Percentiles rank a stretch among this genome's conserved stretches.
Evolutionary conservation across 23 tunicate species (phyloP).

Genomic region (Phallusia fumigata): DNA sequence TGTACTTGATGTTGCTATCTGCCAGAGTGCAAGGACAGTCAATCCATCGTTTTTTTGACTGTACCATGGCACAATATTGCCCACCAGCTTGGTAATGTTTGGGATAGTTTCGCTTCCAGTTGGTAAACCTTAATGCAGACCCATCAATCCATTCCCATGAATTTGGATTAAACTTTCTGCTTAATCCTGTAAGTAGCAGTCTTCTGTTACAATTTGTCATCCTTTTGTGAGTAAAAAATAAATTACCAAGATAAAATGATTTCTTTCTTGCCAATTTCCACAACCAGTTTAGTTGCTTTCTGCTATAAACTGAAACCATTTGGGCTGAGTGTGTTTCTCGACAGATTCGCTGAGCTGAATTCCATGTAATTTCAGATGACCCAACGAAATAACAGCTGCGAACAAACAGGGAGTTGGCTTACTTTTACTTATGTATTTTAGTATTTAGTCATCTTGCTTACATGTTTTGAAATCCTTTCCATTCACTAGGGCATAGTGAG

Average conservation of each 20-base stretch:
- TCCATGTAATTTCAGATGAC: slow-evolving; percentile 45
- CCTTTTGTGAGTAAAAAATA: neutral
- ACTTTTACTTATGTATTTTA: no score
- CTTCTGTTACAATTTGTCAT: neutral
- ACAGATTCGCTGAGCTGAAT: slow-evolving; percentile 69
- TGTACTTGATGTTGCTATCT: slow-evolving; percentile 6
- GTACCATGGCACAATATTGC: slow-evolving; percentile 43
- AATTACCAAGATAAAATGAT: slow-evolving; percentile 61
- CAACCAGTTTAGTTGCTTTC: slow-evolving; percentile 70
- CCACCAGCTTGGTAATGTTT: neutral
- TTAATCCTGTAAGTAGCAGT: slow-evolving; percentile 46
- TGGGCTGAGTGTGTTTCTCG: slow-evolving; percentile 59
- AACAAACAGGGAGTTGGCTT: neutral
- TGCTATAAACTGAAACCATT: slow-evolving; percentile 46
- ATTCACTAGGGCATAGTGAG: slow-evolving; percentile 45
- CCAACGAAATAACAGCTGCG: slow-evolving; percentile 71
- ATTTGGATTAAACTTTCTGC: slow-evolving; percentile 50
- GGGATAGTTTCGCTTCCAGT: slow-evolving; percentile 71
- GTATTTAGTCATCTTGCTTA: neutral
- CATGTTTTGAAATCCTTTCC: slow-evolving; percentile 58
- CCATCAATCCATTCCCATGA: slow-evolving; percentile 81
- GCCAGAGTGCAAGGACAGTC: slow-evolving; percentile 17
- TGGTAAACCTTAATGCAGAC: slow-evolving; percentile 24
- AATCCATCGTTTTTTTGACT: slow-evolving; percentile 54
- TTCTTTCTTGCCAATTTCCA: slow-evolving; percentile 37